These are phyloP conservation scores for Thyatira batis DNA, from an alignment of 2,888 invertebrate genomes.

Conservation along the genomic window DNA sequence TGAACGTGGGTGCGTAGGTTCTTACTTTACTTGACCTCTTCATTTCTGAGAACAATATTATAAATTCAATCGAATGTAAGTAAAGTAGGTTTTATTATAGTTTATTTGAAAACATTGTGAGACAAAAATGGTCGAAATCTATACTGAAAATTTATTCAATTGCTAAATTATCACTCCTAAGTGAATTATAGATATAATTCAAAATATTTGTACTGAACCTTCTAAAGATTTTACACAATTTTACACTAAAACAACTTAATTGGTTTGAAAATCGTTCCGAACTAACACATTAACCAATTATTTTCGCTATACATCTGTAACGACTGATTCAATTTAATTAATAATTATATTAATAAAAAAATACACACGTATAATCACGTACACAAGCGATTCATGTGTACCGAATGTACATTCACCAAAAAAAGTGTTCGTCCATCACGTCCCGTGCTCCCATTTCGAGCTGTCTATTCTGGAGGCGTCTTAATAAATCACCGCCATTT, in stretches of 20 bases:
- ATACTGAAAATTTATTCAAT: too few species aligned
- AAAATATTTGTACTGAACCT: too few species aligned
- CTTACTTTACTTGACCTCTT: background rate
- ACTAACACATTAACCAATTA: background rate
- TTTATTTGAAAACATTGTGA: too few species aligned
- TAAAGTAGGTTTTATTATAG: background rate
- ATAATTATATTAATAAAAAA: background rate
- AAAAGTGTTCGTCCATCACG: conserved; percentile 37
- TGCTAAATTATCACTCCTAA: too few species aligned
- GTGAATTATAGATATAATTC: too few species aligned
- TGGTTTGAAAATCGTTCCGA: background rate
- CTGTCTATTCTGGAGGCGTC: conserved; percentile 69
- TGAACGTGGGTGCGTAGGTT: background rate
- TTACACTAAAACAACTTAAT: too few species aligned
- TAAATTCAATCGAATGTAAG: too few species aligned
- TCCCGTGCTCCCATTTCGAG: conserved; percentile 58
- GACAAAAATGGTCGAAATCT: too few species aligned
- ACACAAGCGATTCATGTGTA: background rate
- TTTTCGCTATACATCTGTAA: background rate
- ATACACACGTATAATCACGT: background rate
- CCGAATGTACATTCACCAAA: conserved; percentile 34
- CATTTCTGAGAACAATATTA: background rate
- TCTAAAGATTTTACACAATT: too few species aligned
- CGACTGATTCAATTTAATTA: background rate
- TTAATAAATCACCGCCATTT: conserved; percentile 77